A percentile compares a stretch with the other conserved stretches of the same genome.
Evolutionary conservation across 2,113 vertebrate species (phyloP).

Genomic region (Melierax canorus): DNA sequence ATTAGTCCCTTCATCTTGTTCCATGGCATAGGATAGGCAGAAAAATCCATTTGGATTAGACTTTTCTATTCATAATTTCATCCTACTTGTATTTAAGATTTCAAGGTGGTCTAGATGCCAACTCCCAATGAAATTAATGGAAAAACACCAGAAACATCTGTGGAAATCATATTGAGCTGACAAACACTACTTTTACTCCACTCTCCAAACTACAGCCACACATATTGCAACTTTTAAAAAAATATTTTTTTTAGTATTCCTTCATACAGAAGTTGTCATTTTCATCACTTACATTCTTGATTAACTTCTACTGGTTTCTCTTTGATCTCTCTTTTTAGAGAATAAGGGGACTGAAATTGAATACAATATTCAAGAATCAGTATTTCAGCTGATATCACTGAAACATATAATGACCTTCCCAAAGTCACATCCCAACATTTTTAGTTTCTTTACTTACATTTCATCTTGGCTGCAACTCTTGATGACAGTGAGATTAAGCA

Average conservation of each 20-base stretch:
- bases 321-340: neutral
- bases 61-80: neutral
- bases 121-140: neutral
- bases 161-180: neutral
- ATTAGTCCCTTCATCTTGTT: neutral
- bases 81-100: neutral
- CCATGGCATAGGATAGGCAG: neutral
- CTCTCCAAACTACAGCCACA: neutral
- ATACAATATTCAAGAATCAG: neutral
- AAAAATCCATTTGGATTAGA: neutral
- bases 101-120: neutral
- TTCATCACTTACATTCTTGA: neutral
- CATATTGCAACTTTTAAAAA: accelerated
- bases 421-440: neutral
- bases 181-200: neutral
- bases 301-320: neutral
- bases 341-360: neutral
- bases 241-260: neutral
- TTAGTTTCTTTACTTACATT: neutral
- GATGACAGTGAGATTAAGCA: neutral
- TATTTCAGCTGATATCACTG: neutral
- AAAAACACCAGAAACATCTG: neutral
- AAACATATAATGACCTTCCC: neutral
- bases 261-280: neutral
- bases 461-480: neutral